phyloP scores from a whole-genome alignment of 2,797 vertebrate genomes.

The Semaprochilodus insignis region DNA sequence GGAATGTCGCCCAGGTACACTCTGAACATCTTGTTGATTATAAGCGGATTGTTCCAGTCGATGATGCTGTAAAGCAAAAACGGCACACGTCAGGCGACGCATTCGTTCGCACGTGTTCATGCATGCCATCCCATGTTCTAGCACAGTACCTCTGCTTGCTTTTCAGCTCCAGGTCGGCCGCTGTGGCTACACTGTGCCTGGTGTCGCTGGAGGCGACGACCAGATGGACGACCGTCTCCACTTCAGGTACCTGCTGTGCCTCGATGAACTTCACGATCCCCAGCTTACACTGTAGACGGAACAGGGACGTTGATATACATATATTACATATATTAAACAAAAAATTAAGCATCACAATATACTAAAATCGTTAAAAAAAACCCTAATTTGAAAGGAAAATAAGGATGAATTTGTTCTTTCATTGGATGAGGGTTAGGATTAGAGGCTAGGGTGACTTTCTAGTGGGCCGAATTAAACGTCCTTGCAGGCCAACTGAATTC shows the following conservation, averaged over 20 bases:
- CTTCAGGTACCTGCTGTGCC: slow-evolving; percentile 93
- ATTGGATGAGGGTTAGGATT: too few species aligned
- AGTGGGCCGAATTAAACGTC: too few species aligned
- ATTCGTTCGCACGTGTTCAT: background rate
- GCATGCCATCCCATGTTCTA: background rate
- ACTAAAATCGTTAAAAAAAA: too few species aligned
- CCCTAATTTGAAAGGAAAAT: too few species aligned
- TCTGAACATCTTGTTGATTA: slow-evolving; percentile 97
- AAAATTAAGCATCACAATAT: too few species aligned
- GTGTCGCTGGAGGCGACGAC: slow-evolving; percentile 98
- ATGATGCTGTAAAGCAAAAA: slow-evolving; percentile 84
- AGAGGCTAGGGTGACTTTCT: too few species aligned
- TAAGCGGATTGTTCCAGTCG: slow-evolving; percentile 96
- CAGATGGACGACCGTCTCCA: slow-evolving; percentile 94
- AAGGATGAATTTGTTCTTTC: too few species aligned
- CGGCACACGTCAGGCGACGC: slow-evolving; percentile 24
- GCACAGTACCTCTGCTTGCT: slow-evolving; percentile 92
- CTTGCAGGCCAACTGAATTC: too few species aligned
- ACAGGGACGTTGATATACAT: background rate
- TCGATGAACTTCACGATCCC: slow-evolving; percentile 98
- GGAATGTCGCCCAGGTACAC: slow-evolving; percentile 98
- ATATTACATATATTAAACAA: too few species aligned
- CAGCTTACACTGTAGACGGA: slow-evolving; percentile 88
- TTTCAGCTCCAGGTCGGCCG: slow-evolving; percentile 95
- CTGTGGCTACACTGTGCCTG: slow-evolving; percentile 94